Evolutionary conservation across 2,797 vertebrate genomes (phyloP), one percentile per base, ranked within the genome.

Genomic region (Microctenopoma steveboyesi): DNA sequence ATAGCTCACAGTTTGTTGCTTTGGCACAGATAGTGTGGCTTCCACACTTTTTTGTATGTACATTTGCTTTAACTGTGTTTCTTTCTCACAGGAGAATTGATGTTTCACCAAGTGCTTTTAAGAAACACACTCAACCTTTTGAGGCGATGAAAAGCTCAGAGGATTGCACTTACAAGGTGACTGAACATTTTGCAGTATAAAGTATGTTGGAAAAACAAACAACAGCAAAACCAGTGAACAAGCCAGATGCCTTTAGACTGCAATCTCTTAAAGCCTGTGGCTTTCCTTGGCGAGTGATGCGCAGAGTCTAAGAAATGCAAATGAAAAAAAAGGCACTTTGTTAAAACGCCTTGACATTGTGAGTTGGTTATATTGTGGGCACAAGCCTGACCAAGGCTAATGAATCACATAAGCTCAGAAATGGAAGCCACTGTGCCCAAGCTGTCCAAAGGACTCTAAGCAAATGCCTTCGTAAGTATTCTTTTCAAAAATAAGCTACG

Each of bases 91-190:
- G 98, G 96, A 95, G 96, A 95, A 98, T 99, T 94, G 98, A 99
- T 95, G 97, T 99, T 95, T 99, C 97, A 92, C 98, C 97, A 89
- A 98, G 98, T 96, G 96, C 96, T 94, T 98, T 99, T 96, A 98
- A 96, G 95, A 99, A 97, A 93, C 96, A 98, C 94, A 94, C 96
- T 91, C 96, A 97, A 89, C 92, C 96, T 92, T 98, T 97, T 92
- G 98, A 98, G 88, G 97, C 97, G 86, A 92, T 95, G 90, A 98
- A 98, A 96, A 96, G 92, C 88, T 94, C 97, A 92, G 95, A 95
- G 89, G 97, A 98, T 87, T 90, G 95, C 92, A 94, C 95, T 94
- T 96, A 96, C 93, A 99, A 99, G 98, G 98, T 99, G 96, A 99
- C 95, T 93, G 92, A 93, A 95, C 93, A 94, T 92, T 94, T 94